These are phyloP conservation scores for Ormyrus pomaceus DNA, from an alignment of 2,888 invertebrate genomes.

Conservation along the genomic window DNA sequence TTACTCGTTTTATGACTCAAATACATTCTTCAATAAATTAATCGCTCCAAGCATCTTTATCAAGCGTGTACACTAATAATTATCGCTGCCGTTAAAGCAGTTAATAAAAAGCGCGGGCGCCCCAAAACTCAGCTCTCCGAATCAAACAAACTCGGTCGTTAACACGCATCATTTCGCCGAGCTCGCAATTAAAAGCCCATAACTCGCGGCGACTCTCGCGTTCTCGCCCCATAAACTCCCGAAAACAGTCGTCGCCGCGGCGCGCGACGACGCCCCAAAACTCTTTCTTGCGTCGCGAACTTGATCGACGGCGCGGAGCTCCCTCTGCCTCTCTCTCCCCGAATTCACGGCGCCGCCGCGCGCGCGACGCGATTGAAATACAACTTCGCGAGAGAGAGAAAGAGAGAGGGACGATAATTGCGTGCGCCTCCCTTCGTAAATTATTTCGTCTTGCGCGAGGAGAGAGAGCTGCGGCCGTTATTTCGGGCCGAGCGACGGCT, in stretches of 20 bases:
- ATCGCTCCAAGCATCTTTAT: too few relatives aligned
- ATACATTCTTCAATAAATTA: too few relatives aligned
- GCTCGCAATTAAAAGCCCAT: too few relatives aligned
- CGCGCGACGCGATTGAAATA: conserved; percentile 45
- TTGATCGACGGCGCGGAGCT: conserved; percentile 24
- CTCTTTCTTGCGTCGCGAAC: conserved; percentile 3
- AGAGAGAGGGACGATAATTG: conserved; percentile 38
- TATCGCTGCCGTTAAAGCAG: too few relatives aligned
- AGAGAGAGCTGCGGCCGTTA: neutral
- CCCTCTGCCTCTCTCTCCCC: neutral
- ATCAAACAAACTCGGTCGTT: neutral
- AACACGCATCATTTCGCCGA: neutral
- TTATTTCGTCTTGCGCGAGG: conserved; percentile 33
- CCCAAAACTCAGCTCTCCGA: neutral
- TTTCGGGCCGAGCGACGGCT: neutral
- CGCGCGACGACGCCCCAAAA: too few relatives aligned
- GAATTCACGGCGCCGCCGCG: conserved; percentile 31
- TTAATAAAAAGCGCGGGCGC: too few relatives aligned
- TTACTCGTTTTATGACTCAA: too few relatives aligned
- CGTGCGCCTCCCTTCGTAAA: conserved; percentile 2
- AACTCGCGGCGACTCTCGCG: neutral
- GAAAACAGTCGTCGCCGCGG: too few relatives aligned
- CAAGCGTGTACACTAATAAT: too few relatives aligned
- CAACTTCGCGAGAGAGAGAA: conserved; percentile 5
- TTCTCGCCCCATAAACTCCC: neutral